phyloP scores from a whole-genome alignment of 1,140 invertebrate genomes.

The Euschistus heros region DNA sequence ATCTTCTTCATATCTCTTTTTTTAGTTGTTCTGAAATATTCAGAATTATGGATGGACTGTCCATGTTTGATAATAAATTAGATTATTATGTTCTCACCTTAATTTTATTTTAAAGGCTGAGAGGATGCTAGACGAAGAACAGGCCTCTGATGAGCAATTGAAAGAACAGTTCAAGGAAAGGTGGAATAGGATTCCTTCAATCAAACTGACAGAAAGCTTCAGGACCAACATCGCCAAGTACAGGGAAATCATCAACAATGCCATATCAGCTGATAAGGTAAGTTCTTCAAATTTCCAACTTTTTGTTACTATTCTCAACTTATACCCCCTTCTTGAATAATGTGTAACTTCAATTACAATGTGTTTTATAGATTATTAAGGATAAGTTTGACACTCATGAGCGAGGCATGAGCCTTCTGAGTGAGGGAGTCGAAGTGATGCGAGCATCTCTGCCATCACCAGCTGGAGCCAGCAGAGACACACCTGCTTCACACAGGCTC shows the following conservation, averaged over 20 bases:
- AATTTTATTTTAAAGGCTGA: constrained; percentile 48
- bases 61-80: no score
- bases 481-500: constrained; percentile 53
- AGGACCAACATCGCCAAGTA: constrained; percentile 81
- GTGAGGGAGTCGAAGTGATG: constrained; percentile 56
- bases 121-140: constrained; percentile 82
- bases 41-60: no score
- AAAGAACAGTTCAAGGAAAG: constrained; percentile 78
- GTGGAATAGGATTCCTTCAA: constrained; percentile 84
- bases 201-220: constrained; percentile 80
- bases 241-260: constrained; percentile 82
- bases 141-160: constrained; percentile 78
- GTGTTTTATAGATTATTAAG: constrained; percentile 48
- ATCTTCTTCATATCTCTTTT: neutral
- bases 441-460: constrained; percentile 47
- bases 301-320: no score
- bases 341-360: neutral
- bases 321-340: no score
- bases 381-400: constrained; percentile 75
- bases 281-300: constrained; percentile 19
- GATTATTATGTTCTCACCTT: no score
- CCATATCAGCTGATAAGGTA: constrained; percentile 62
- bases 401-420: constrained; percentile 71
- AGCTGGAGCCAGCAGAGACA: constrained; percentile 37
- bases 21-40: no score